These are phyloP conservation scores for Sinosuthora webbiana DNA, from an alignment of 2,113 vertebrate species.

Conservation along the genomic window DNA sequence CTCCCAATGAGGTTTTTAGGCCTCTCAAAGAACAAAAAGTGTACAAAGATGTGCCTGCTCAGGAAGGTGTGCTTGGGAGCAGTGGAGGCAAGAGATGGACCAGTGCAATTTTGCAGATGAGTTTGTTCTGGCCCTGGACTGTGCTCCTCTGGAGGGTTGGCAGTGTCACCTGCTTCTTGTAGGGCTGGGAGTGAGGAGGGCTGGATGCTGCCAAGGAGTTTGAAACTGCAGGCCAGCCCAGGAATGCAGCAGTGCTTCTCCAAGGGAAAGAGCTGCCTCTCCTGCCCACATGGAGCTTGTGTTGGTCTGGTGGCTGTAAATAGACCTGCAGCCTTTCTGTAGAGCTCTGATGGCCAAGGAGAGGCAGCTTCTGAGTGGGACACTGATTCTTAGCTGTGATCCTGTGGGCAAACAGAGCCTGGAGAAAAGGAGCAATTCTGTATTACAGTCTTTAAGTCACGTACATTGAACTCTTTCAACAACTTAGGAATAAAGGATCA, in stretches of 20 bases:
- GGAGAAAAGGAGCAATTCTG: not conserved
- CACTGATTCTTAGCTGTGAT: not conserved
- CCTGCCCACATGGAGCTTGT: rapidly evolving
- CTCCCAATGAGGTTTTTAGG: not conserved
- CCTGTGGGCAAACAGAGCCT: not conserved
- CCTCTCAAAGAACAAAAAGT: not conserved
- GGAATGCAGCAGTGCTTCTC: not conserved
- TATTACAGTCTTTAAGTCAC: rapidly evolving
- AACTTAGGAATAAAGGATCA: not conserved
- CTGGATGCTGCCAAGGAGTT: not conserved
- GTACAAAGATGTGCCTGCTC: not conserved
- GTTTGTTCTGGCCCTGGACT: not conserved
- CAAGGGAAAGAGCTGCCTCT: not conserved
- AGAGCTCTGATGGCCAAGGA: not conserved
- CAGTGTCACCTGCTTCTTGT: not conserved
- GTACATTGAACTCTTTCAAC: not conserved
- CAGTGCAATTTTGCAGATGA: not conserved
- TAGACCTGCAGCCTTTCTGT: not conserved
- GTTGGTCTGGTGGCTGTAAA: not conserved
- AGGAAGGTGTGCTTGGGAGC: not conserved
- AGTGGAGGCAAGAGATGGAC: not conserved
- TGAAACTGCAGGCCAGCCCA: not conserved
- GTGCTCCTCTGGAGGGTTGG: not conserved
- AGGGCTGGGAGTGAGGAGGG: not conserved
- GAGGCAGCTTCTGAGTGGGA: not conserved